Base-by-base conservation (phyloP, 2,888 invertebrate genomes). In the Cremastinae sp. region DNA sequence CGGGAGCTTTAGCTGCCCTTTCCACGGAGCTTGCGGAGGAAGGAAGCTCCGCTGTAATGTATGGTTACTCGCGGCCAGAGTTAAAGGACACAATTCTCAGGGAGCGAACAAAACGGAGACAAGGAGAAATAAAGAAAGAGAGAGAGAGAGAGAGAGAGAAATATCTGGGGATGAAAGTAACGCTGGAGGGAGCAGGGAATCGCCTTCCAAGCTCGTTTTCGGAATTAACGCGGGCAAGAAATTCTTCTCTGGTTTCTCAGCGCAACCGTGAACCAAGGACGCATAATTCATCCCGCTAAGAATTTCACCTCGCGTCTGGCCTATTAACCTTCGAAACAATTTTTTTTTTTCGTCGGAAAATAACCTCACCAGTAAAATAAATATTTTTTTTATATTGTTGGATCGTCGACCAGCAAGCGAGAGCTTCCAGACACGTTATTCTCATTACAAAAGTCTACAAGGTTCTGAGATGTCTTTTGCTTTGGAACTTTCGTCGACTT, bases 1-100 rank as follows among this genome's bases (percentile, higher is more conserved):
- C 56, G 51, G 56, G 71, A 56, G 66, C 54, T 59, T 73, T 66
- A 22, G 53, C 59, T 64, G 22, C 49, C 49, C 38, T 56, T 61
- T 3, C 64, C 12, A 43, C 45, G 18, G 45, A 64, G 43, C 59
- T 56, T 1, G 38, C 22, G 51, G 64, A 68, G 76, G 76, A 76
- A 69, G 76, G 76, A 76, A 76, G 69, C 72, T 69, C 36, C 28
- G 64, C 72, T 68, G 64, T 76, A 76, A 76, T 76, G 68, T 76
- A 76, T 73, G 76, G 76, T 72, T 72, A 73, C 72, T 69, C 62
- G 41, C 12, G 72, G 58, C 43, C 38, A 59, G 69, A 69, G 66
- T 58, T 64, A 45, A 53, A 59, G 75, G 76, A 74, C 28, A 28
- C 78, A 69, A 78, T 75, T 53, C 69, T 58, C 56, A 66, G 54